Conservation (phyloP, 2,797 vertebrate species). For the Diplodus puntazzo region DNA sequence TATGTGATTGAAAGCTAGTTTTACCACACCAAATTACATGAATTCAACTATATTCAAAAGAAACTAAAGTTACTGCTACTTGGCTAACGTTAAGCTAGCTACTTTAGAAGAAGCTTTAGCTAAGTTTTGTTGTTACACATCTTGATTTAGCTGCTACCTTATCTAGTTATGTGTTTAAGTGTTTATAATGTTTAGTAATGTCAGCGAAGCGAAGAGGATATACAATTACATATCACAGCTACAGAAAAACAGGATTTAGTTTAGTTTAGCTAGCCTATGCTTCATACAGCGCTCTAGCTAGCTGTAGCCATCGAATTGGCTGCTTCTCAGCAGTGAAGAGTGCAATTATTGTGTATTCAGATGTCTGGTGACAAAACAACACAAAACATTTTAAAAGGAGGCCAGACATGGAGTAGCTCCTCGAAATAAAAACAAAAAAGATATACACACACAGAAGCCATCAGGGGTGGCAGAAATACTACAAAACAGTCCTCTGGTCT, state of each 20-base stretch:
- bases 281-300: background rate
- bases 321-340: background rate
- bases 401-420: background rate
- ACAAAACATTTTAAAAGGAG: too few relatives aligned
- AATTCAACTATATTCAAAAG: background rate
- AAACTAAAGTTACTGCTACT: background rate
- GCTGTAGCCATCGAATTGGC: background rate
- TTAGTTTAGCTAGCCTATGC: background rate
- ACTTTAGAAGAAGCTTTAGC: background rate
- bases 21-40: background rate
- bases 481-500: background rate
- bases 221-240: background rate
- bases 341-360: too few relatives aligned
- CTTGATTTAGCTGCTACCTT: background rate
- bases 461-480: background rate
- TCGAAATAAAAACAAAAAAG: background rate
- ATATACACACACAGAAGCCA: background rate
- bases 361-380: too few relatives aligned
- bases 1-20: background rate
- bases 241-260: background rate
- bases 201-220: background rate
- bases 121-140: background rate
- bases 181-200: too few relatives aligned
- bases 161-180: background rate
- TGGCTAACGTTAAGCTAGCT: background rate